Conservation (phyloP, 2,797 vertebrate genomes). For the Silurus lanzhouensis region DNA sequence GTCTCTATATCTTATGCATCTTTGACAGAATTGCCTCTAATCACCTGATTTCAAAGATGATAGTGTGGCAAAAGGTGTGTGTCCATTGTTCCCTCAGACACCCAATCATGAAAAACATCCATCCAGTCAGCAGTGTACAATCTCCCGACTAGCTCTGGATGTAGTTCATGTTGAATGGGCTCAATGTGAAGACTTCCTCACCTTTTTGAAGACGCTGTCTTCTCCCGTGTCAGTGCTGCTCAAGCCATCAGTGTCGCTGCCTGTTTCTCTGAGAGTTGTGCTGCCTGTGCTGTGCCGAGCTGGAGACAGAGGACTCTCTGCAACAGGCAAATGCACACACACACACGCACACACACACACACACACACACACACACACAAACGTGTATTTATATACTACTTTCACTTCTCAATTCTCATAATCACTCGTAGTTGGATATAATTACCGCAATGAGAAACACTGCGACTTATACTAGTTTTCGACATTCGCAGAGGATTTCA, state of each 20-base stretch:
- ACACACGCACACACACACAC: neutral
- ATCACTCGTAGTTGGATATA: neutral
- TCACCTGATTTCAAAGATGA: neutral
- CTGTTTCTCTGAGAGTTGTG: conserved; percentile 74
- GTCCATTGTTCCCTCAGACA: neutral
- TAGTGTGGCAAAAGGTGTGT: neutral
- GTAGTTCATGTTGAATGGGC: neutral
- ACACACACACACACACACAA: conserved; percentile 26
- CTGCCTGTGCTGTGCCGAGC: conserved; percentile 69
- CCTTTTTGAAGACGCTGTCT: conserved; percentile 86
- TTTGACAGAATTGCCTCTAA: neutral
- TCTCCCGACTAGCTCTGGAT: too few relatives aligned
- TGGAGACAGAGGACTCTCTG: conserved; percentile 79
- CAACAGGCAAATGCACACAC: conserved; percentile 53
- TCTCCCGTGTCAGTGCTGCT: conserved; percentile 77
- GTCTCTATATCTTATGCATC: neutral
- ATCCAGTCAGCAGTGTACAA: neutral
- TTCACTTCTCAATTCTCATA: conserved; percentile 32
- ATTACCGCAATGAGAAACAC: neutral
- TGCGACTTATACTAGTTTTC: neutral
- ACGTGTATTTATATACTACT: conserved; percentile 1
- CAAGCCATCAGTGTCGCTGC: conserved; percentile 83
- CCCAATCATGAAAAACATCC: neutral
- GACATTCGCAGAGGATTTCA: neutral
- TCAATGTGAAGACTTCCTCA: conserved; percentile 56